Percentiles rank a stretch among this genome's conserved stretches.
phyloP scores from a whole-genome alignment of 2,113 vertebrate species.

The Archocentrus centrarchus region DNA sequence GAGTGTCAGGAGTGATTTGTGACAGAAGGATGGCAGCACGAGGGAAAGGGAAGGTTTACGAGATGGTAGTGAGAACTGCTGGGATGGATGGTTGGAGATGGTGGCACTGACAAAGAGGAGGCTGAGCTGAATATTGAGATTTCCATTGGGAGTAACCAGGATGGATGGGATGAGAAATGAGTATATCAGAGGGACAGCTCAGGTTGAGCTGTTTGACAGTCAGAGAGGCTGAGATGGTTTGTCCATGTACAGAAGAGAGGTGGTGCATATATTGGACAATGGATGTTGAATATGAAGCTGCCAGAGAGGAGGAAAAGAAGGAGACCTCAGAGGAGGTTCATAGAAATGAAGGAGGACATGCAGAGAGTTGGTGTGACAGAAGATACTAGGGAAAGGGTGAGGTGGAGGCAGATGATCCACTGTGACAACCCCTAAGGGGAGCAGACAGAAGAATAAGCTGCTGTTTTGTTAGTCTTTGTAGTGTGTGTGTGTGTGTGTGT shows the following conservation, averaged over 20 bases:
- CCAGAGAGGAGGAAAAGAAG: neutral
- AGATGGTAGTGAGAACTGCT: neutral
- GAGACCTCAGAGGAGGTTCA: neutral
- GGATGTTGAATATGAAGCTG: neutral
- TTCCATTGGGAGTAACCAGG: neutral
- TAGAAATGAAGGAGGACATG: neutral
- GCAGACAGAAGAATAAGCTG: too few species aligned
- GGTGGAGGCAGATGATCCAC: neutral
- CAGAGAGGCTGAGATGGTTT: neutral
- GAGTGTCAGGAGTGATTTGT: neutral
- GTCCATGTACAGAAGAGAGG: neutral
- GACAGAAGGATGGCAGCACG: neutral
- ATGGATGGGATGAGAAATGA: neutral
- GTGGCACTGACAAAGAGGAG: neutral
- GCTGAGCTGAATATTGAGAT: neutral
- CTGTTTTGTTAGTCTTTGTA: neutral
- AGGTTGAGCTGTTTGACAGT: neutral
- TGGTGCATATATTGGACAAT: neutral
- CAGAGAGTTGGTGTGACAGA: neutral
- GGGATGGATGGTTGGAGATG: neutral
- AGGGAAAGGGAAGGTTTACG: neutral
- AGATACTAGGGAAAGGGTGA: neutral
- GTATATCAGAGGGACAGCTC: neutral
- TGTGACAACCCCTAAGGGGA: neutral
- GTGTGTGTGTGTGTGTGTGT: too few species aligned